Base-by-base conservation (phyloP, 2,797 vertebrate genomes). In the Vireo griseus region DNA sequence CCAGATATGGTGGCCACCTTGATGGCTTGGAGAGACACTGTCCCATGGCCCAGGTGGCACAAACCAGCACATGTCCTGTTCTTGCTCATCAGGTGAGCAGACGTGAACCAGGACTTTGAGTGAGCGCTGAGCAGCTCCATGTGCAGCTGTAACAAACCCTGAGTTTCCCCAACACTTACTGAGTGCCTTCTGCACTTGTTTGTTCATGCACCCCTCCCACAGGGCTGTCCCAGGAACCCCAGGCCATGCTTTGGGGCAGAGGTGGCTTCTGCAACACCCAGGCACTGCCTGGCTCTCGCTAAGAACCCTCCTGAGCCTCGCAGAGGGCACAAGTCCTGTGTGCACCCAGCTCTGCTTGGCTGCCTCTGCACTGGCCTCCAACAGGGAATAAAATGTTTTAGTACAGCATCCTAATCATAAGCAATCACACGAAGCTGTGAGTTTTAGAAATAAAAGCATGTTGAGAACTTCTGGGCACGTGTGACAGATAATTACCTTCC, bases 51-150 rank as follows among this genome's bases (percentile, higher is more conserved):
- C 68, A 86, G 44, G 31, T 1, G 51, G 55, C 77, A 45, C 37
- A 88, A 61, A 75, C 29, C 74, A 92, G 57, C 22, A 63, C 87
- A 65, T 28, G 45, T 75, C 5, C 1, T 87, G 55, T 33, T 76
- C 73, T 65, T 12, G n/a, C 19, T 22, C 74, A 89, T 81, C 95
- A 93, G 95, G 94, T 79, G 97, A 97, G 94, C 89, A 96, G n/a
- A 90, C 86, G 97, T 90, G 96, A 96, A 92, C 96, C 96, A 97
- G 97, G 94, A 83, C 78, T 86, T 61, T 78, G 93, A 96, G 61
- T 93, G 96, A 97, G 92, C 71, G 87, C 94, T 81, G 95, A 96
- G 82, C 86, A 94, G 97, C 16, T 39, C 50, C 2, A n/a, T 9
- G 3, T 0, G 28, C 8, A 84, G 33, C 42, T 55, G 2, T 4